Percentiles rank a stretch among this genome's conserved stretches.
phyloP scores from a whole-genome alignment of 2,113 vertebrate species.

The Paramormyrops kingsleyae region DNA sequence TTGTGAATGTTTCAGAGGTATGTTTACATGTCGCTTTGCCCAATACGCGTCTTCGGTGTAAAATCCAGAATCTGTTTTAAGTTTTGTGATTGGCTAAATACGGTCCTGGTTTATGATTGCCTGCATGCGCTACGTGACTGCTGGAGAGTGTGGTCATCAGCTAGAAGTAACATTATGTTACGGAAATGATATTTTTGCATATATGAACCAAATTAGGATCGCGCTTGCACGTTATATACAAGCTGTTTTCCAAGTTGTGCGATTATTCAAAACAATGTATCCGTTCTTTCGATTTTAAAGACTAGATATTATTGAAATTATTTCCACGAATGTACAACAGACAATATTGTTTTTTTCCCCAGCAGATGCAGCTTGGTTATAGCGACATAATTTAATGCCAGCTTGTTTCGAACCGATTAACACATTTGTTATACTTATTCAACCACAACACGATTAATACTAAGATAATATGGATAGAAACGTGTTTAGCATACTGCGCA shows the following conservation, averaged over 20 bases:
- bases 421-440: background rate
- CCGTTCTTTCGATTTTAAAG: background rate
- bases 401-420: background rate
- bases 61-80: background rate
- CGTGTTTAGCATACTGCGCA: background rate
- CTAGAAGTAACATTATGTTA: background rate
- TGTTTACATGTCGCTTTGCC: conserved; percentile 26
- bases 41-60: conserved; percentile 28
- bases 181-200: background rate
- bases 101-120: background rate
- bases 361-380: background rate
- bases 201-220: background rate
- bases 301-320: background rate
- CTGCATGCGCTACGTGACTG: conserved; percentile 41
- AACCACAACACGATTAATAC: background rate
- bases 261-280: background rate
- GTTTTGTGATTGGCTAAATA: conserved; percentile 26
- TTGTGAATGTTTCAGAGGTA: background rate
- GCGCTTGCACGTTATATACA: background rate
- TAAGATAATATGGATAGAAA: background rate
- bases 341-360: background rate
- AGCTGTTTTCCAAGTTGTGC: background rate
- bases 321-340: background rate
- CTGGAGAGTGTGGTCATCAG: background rate
- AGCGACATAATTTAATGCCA: background rate